Conservation (phyloP, 2,888 invertebrate genomes). For the Villa cingulata region DNA sequence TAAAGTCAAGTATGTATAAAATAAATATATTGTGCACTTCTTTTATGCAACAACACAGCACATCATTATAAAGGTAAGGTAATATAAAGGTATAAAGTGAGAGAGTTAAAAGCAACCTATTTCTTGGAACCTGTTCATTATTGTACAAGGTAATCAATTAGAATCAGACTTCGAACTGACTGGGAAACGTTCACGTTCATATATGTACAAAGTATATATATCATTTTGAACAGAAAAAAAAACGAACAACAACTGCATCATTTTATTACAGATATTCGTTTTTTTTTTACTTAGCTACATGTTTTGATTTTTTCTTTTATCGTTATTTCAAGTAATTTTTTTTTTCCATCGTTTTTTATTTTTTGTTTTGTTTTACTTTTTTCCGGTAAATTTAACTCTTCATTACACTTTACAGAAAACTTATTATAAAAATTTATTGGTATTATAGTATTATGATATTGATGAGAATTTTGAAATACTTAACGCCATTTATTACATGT, state of each 20-base stretch:
- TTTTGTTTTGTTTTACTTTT: neutral
- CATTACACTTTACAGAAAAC: no score
- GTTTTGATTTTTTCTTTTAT: no score
- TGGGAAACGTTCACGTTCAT: conserved; percentile 1
- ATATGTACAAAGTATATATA: no score
- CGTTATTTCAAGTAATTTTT: no score
- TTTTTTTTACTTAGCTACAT: neutral
- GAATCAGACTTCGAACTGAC: conserved; percentile 2
- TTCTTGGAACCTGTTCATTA: conserved; percentile 8
- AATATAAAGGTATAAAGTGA: neutral
- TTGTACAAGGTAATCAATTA: conserved; percentile 9
- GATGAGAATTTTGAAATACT: no score
- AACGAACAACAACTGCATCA: neutral
- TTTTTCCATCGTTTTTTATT: no score
- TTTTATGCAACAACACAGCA: neutral
- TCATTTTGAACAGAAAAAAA: neutral
- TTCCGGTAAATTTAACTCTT: neutral
- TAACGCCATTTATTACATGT: no score
- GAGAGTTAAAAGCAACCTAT: conserved; percentile 7
- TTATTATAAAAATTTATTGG: no score
- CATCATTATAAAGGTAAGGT: neutral
- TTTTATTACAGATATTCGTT: neutral
- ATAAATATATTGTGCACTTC: no score
- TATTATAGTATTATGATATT: no score
- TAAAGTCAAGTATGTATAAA: no score